phyloP scores from a whole-genome alignment of 2,888 invertebrate genomes.

The Dynastes grantii region DNA sequence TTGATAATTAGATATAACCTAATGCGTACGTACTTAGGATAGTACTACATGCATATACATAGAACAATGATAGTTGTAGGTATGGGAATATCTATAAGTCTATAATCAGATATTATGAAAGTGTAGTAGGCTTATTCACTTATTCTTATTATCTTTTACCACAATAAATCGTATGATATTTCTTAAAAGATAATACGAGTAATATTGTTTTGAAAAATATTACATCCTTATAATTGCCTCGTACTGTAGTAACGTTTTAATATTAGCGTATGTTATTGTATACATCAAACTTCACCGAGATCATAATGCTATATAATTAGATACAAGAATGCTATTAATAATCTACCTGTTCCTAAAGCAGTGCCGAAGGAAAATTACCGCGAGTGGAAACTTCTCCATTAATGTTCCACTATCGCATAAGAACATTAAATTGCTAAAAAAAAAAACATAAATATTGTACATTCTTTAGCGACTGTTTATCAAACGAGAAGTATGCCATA shows the following conservation, averaged over 20 bases:
- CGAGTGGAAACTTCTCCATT: constrained; percentile 19
- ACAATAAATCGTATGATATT: too few species aligned
- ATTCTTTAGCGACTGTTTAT: constrained; percentile 28
- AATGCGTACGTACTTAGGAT: too few species aligned
- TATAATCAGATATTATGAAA: too few species aligned
- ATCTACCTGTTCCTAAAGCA: constrained; percentile 22
- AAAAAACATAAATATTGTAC: constrained; percentile 34
- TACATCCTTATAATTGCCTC: too few species aligned
- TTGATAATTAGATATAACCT: too few species aligned
- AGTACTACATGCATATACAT: too few species aligned
- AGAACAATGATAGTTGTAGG: too few species aligned
- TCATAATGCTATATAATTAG: constrained; percentile 31
- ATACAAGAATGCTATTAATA: constrained; percentile 34
- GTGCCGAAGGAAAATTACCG: constrained; percentile 27
- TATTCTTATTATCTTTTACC: too few species aligned
- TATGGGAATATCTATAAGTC: too few species aligned
- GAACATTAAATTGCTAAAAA: constrained; percentile 22
- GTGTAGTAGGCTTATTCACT: too few species aligned
- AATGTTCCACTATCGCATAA: constrained; percentile 26
- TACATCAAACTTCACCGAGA: constrained; percentile 13
- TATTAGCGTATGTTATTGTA: neutral
- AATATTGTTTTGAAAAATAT: too few species aligned
- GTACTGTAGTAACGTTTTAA: neutral
- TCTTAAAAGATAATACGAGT: too few species aligned
- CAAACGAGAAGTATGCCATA: constrained; percentile 21